Base-by-base conservation (phyloP, 2,888 invertebrate species). In the Diaperis boleti region DNA sequence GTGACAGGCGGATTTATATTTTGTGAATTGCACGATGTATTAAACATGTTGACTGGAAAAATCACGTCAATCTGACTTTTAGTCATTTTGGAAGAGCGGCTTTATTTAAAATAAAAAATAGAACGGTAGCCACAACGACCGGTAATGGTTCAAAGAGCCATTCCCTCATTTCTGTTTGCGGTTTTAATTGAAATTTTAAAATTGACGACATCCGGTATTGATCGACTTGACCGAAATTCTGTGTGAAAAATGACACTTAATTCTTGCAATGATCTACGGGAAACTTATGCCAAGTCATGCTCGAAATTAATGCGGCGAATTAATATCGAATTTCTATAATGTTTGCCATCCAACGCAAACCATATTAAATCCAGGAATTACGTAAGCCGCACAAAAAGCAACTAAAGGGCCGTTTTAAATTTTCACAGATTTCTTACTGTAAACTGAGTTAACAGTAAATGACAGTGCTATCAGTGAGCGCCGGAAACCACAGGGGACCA, bases 251-350 rank as follows among this genome's bases (percentile, higher is more conserved):
- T 55, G 55, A 42, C 33, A 55, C 42, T 55, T 20, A 17, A 42
- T 18, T 31, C 26, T 37, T 42, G 10, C 17, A 55, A 42, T 55
- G 15, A 52, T 52, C 39, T 35, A 35, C 37, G 18, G 13, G 35
- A 35, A 52, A 52, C 39, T 41, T 42, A 55, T 55, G 55, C 55
- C 42, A 42, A 55, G 55, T 55, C 55, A 55, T 55, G 55, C 41
- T 20, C 42, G 15, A 55, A 55, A 55, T 55, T 55, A 55, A 42
- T 55, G 55, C 55, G 26, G 1, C 20, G 39, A 52, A 52, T 52
- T 52, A 52, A 52, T 52, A 52, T 52, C 52, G 26, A 52, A 52
- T 49, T 49, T 49, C 49, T 49, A 31, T 20, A 49, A 49, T 18
- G 37, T 37, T 49, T 52, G 39, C 39, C n/a, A 18, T 37, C 18